A percentile compares a stretch with the other conserved stretches of the same genome.
Evolutionary conservation across 2,888 invertebrate genomes (phyloP).

Genomic region (Callosobruchus maculatus): DNA sequence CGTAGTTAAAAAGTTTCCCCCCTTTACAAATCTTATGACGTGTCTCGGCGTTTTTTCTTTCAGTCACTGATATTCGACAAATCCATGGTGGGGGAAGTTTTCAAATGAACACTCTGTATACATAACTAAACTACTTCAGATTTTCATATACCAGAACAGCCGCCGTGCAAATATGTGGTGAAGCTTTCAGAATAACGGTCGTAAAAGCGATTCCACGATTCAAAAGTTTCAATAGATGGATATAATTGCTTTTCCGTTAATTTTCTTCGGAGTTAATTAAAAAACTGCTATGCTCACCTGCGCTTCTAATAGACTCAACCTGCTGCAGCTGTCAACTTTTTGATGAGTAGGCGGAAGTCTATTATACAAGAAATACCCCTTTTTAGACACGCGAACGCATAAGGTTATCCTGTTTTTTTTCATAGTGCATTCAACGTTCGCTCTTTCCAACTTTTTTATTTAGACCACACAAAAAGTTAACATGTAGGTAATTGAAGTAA

Average conservation of each 20-base stretch:
- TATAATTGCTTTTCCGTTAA: not conserved
- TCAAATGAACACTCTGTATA: too few species aligned
- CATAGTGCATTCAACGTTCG: not conserved
- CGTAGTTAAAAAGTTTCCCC: too few species aligned
- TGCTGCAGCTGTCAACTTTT: not conserved
- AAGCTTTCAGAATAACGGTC: not conserved
- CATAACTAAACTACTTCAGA: too few species aligned
- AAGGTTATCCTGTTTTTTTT: not conserved
- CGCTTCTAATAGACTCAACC: not conserved
- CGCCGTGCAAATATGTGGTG: too few species aligned
- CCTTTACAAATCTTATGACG: too few species aligned
- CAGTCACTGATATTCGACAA: too few species aligned
- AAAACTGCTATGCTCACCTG: not conserved
- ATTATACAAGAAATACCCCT: not conserved
- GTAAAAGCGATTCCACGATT: not conserved
- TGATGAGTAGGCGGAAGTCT: not conserved
- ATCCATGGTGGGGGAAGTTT: too few species aligned
- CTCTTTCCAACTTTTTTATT: too few species aligned
- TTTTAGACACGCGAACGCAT: not conserved
- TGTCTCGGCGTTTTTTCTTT: too few species aligned
- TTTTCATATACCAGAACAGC: too few species aligned
- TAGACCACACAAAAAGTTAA: too few species aligned
- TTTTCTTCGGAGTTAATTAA: not conserved
- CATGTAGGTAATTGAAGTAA: too few species aligned
- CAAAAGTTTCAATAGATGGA: not conserved